Conservation (phyloP, 1,140 invertebrate species). For the Metaphire vulgaris region DNA sequence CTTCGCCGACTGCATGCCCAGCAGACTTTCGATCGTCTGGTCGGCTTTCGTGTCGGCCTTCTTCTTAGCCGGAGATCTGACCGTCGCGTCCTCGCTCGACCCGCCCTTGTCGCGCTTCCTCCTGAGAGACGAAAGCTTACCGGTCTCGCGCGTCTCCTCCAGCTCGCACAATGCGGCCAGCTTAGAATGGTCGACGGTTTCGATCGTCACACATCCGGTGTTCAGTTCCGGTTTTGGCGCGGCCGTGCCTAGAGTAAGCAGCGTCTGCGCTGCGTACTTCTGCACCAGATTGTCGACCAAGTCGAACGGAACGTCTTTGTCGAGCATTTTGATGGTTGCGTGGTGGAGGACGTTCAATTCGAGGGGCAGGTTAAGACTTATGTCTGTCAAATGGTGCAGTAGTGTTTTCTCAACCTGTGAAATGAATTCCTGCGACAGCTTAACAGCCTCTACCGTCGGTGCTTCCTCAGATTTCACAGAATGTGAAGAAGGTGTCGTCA, state of each 20-base stretch:
- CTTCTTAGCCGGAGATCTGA: conserved; percentile 30
- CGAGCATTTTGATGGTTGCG: conserved; percentile 59
- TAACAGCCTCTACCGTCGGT: background rate
- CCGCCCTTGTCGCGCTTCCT: conserved; percentile 19
- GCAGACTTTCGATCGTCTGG: conserved; percentile 61
- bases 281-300: conserved; percentile 70
- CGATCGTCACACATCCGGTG: background rate
- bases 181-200: conserved; percentile 16
- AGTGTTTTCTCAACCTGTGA: conserved; percentile 62
- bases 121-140: background rate
- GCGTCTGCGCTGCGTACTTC: conserved; percentile 78
- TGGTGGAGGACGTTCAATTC: conserved; percentile 64
- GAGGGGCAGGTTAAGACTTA: conserved; percentile 68
- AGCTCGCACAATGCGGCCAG: conserved; percentile 6
- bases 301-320: conserved; percentile 58
- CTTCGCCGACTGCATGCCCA: conserved; percentile 85
- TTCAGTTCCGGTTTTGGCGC: background rate
- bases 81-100: conserved; percentile 35
- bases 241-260: conserved; percentile 58
- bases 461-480: conserved; percentile 1
- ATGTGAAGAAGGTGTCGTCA: background rate
- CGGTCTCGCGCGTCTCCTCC: background rate
- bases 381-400: conserved; percentile 68
- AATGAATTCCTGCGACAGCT: background rate
- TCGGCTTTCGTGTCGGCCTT: background rate